phyloP scores from a whole-genome alignment of 2,888 invertebrate species.

The Deilephila elpenor region DNA sequence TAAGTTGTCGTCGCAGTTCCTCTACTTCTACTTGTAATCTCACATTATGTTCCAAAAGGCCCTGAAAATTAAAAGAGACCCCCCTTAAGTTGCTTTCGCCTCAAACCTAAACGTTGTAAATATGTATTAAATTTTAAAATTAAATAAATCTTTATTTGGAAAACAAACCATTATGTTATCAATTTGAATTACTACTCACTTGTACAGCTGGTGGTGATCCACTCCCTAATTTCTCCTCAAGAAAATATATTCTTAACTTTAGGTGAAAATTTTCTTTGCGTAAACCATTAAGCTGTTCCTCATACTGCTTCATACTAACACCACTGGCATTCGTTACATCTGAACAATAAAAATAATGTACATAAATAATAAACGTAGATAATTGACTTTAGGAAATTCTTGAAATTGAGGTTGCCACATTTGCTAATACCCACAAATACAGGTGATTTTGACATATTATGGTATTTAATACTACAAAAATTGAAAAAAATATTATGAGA shows the following conservation, averaged over 20 bases:
- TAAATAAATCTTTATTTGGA: too few relatives aligned
- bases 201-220: conserved; percentile 87
- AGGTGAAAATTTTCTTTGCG: conserved; percentile 97
- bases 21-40: conserved; percentile 89
- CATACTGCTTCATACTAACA: conserved; percentile 94
- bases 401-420: too few relatives aligned
- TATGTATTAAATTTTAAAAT: too few relatives aligned
- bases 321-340: conserved; percentile 82
- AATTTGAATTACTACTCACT: conserved; percentile 74
- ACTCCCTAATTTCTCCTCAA: conserved; percentile 92
- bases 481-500: too few relatives aligned
- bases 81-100: not conserved
- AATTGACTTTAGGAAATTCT: too few relatives aligned
- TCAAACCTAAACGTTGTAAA: not conserved
- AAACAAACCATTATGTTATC: not conserved
- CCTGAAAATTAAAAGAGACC: conserved; percentile 55
- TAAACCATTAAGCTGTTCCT: conserved; percentile 92
- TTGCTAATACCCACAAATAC: not conserved
- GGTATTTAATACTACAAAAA: too few relatives aligned
- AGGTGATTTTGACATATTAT: too few relatives aligned
- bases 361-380: too few relatives aligned
- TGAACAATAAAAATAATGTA: conserved; percentile 35
- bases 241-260: conserved; percentile 94
- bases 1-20: conserved; percentile 89
- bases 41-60: conserved; percentile 78